Percentiles rank a stretch among this genome's conserved stretches.
Evolutionary conservation across 2,113 vertebrate genomes (phyloP).

Genomic region (Cromileptes altivelis): DNA sequence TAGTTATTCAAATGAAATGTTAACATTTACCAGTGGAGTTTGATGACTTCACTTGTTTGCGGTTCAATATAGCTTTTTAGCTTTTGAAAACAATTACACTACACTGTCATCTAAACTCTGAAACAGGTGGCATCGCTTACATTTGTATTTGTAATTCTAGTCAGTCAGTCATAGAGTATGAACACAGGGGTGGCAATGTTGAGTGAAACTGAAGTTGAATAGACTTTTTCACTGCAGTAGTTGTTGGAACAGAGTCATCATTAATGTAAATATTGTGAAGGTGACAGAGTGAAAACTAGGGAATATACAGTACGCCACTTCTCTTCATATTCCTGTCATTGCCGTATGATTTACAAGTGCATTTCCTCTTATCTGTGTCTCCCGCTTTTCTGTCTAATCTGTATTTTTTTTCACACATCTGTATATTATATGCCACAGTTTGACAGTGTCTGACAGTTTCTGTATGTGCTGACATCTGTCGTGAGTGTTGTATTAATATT

Average conservation of each 20-base stretch:
- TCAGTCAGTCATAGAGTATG: background rate
- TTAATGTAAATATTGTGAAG: background rate
- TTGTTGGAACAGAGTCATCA: background rate
- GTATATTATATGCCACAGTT: background rate
- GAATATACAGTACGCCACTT: background rate
- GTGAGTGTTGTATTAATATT: conserved; percentile 23
- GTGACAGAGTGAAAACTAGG: background rate
- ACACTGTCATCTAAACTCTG: background rate
- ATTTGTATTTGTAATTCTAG: background rate
- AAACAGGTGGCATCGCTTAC: background rate
- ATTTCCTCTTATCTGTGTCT: background rate
- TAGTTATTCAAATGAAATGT: background rate
- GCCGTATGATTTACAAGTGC: background rate
- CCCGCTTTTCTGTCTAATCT: background rate
- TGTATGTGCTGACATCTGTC: conserved; percentile 15
- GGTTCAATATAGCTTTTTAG: background rate
- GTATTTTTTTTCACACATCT: background rate
- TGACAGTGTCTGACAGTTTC: background rate
- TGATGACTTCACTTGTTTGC: background rate
- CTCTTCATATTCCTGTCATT: background rate
- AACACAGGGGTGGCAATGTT: background rate
- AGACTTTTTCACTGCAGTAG: too few species aligned
- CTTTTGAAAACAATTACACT: background rate
- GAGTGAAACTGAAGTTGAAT: background rate
- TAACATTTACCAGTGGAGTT: background rate